Evolutionary conservation across 2,113 vertebrate genomes (phyloP).

Genomic region (Cisticola juncidis): DNA sequence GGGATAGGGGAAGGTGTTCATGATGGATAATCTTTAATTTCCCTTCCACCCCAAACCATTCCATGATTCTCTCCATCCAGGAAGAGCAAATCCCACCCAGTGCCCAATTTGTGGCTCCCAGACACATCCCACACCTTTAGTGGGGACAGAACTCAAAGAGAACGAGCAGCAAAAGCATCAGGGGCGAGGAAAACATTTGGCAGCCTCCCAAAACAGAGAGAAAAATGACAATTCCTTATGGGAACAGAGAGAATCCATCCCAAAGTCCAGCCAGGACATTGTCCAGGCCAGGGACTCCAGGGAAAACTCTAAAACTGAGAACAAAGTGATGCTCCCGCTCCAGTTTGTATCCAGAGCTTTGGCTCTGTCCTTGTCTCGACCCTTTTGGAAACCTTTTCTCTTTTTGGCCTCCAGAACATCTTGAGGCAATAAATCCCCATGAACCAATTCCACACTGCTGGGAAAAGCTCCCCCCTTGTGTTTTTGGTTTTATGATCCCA

Average conservation of each 20-base stretch:
- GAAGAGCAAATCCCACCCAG: background rate
- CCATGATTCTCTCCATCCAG: background rate
- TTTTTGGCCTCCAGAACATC: background rate
- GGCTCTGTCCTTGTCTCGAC: background rate
- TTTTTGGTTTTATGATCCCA: background rate
- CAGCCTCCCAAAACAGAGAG: background rate
- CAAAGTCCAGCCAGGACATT: background rate
- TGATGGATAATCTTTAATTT: too few relatives aligned
- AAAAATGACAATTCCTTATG: fast-evolving
- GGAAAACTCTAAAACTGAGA: background rate
- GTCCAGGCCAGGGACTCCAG: background rate
- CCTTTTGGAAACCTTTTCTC: background rate
- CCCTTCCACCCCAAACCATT: background rate
- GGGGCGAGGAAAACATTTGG: background rate
- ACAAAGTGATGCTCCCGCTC: background rate
- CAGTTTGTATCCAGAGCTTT: background rate
- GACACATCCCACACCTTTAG: background rate
- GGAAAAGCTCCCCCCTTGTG: background rate
- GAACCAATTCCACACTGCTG: background rate
- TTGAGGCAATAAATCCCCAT: background rate
- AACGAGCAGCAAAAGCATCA: background rate
- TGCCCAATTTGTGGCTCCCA: fast-evolving
- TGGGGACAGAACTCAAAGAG: background rate
- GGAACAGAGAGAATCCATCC: background rate
- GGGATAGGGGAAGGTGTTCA: background rate